A percentile compares a stretch with the other conserved stretches of the same genome.
Conservation (phyloP, 92 coral and sea anemone species). For the Micromussa lordhowensis region DNA sequence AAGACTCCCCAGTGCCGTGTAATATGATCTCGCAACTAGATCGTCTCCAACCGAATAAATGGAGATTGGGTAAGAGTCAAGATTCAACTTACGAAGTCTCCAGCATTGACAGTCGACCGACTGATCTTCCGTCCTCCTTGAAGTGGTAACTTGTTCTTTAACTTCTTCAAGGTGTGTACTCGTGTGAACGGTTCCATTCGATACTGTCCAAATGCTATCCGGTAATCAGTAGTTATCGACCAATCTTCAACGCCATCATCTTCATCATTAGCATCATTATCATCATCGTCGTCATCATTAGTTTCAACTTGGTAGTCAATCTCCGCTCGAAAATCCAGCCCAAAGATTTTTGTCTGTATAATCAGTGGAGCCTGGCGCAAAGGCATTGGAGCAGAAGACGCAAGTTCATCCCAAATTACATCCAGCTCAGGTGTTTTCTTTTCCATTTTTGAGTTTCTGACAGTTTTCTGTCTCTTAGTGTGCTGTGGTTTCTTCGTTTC, state of each 20-base stretch:
- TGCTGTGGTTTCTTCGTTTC: not conserved
- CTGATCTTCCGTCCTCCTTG: conserved; percentile 19
- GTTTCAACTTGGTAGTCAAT: conserved; percentile 57
- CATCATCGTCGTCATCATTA: conserved; percentile 19
- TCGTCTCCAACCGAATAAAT: not conserved
- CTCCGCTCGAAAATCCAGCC: conserved; percentile 51
- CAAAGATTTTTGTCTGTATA: conserved; percentile 51
- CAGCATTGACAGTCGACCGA: conserved; percentile 29
- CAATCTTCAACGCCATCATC: conserved; percentile 11
- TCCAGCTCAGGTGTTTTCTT: conserved; percentile 23
- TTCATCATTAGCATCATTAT: not conserved
- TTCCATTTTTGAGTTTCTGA: not conserved
- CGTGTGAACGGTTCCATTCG: conserved; percentile 20
- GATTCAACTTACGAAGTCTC: conserved; percentile 40
- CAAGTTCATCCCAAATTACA: conserved; percentile 58
- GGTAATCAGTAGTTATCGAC: conserved; percentile 18
- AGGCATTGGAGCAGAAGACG: conserved; percentile 35
- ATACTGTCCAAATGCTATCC: conserved; percentile 34
- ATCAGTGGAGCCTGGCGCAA: conserved; percentile 43
- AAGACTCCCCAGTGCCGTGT: too few species aligned
- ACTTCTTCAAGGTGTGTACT: conserved; percentile 4
- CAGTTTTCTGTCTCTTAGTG: not conserved
- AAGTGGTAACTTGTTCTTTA: conserved; percentile 1
- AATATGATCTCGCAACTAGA: too few species aligned
- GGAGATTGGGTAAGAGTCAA: not conserved